Evolutionary conservation across 2,797 vertebrate species (phyloP).

Genomic region (Macroramphosus scolopax): DNA sequence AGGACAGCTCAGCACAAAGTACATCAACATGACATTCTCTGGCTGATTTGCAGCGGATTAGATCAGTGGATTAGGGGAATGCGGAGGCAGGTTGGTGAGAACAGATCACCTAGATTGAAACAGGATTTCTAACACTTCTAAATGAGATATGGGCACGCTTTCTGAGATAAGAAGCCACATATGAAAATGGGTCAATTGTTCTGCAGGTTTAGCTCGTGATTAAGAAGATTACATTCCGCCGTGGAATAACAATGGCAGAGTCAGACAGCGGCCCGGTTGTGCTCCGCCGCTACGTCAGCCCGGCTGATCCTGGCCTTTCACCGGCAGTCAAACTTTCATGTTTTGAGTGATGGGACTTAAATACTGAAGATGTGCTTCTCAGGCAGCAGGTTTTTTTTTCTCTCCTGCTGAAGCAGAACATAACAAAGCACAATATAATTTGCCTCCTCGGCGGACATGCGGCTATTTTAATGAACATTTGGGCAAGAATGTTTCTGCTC

Average conservation of each 20-base stretch:
- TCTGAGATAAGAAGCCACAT: slow-evolving; percentile 62
- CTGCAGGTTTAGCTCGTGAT: slow-evolving; percentile 71
- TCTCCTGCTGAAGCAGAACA: slow-evolving; percentile 49
- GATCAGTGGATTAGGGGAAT: slow-evolving; percentile 68
- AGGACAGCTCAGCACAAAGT: slow-evolving; percentile 7
- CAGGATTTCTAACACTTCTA: slow-evolving; percentile 72
- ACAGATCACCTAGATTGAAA: slow-evolving; percentile 74
- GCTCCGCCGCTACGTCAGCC: slow-evolving; percentile 58
- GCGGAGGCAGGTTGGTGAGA: slow-evolving; percentile 66
- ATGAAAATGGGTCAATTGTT: slow-evolving; percentile 77
- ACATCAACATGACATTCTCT: slow-evolving; percentile 43
- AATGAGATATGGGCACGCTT: slow-evolving; percentile 70
- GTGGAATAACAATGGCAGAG: slow-evolving; percentile 65
- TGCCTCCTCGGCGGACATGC: slow-evolving; percentile 57
- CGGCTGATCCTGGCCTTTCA: slow-evolving; percentile 63
- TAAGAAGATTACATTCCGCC: slow-evolving; percentile 72
- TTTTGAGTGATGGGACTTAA: slow-evolving; percentile 61
- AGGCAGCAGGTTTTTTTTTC: slow-evolving; percentile 40
- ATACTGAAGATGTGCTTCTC: slow-evolving; percentile 51
- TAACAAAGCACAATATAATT: slow-evolving; percentile 60
- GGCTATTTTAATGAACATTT: slow-evolving; percentile 61
- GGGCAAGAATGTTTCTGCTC: slow-evolving; percentile 37
- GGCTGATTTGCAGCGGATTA: slow-evolving; percentile 60
- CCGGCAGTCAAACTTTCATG: slow-evolving; percentile 56
- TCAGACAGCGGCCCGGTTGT: slow-evolving; percentile 62